phyloP scores from a whole-genome alignment of 2,888 invertebrate species.

The Podabrus alpinus region DNA sequence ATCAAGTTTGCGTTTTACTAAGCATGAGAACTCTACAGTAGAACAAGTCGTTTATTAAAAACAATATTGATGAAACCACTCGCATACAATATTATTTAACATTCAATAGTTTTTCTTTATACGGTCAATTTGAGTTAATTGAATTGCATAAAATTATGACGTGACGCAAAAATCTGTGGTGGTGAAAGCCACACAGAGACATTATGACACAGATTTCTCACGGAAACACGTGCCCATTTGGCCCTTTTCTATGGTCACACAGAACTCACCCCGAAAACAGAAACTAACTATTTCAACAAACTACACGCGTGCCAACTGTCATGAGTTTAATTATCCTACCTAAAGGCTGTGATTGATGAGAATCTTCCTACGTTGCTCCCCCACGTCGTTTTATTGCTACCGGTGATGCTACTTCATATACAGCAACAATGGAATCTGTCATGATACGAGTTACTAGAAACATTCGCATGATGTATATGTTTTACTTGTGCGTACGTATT shows the following conservation, averaged over 20 bases:
- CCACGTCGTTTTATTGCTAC: slow-evolving; percentile 26
- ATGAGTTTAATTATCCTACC: slow-evolving; percentile 32
- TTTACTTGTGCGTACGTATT: slow-evolving; percentile 7
- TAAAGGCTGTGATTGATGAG: slow-evolving; percentile 33
- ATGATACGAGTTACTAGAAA: slow-evolving; percentile 2
- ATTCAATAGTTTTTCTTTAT: not conserved
- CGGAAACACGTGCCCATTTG: slow-evolving; percentile 20
- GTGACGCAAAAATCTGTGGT: not conserved
- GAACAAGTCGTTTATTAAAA: slow-evolving; percentile 10
- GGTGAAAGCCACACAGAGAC: not conserved
- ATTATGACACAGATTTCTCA: slow-evolving; percentile 22
- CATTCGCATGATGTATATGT: slow-evolving; percentile 16
- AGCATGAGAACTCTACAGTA: slow-evolving; percentile 5
- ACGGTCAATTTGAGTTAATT: not conserved
- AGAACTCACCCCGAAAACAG: slow-evolving; percentile 10
- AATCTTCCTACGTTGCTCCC: slow-evolving; percentile 22
- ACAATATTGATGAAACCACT: slow-evolving; percentile 4
- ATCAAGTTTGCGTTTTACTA: slow-evolving; percentile 5
- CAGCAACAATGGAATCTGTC: slow-evolving; percentile 18
- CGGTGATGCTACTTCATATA: slow-evolving; percentile 23
- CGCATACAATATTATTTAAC: not conserved
- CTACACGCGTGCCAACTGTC: slow-evolving; percentile 31
- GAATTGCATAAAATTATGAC: not conserved
- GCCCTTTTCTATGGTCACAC: slow-evolving; percentile 16
- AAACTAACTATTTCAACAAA: slow-evolving; percentile 17